These are phyloP conservation scores for Tupiocoris notatus DNA, from an alignment of 2,888 invertebrate species.

Conservation along the genomic window DNA sequence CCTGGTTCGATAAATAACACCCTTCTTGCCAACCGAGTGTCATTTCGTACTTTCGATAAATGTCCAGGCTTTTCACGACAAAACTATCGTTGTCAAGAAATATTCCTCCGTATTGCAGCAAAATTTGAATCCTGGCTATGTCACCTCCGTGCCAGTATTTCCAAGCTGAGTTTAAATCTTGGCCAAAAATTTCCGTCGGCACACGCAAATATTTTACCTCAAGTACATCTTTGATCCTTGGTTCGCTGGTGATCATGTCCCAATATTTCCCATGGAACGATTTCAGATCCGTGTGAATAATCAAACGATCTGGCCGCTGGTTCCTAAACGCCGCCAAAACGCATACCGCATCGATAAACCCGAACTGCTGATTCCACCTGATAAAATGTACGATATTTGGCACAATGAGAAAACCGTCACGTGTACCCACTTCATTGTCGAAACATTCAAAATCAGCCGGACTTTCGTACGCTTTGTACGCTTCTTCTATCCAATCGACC, in stretches of 20 bases:
- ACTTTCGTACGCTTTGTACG: neutral
- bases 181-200: constrained; percentile 54
- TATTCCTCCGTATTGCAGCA: constrained; percentile 53
- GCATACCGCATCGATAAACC: constrained; percentile 49
- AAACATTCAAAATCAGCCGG: constrained; percentile 44
- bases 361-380: constrained; percentile 47
- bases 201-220: constrained; percentile 41
- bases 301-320: constrained; percentile 51
- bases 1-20: constrained; percentile 46
- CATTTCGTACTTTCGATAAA: constrained; percentile 52
- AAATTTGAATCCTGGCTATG: constrained; percentile 49
- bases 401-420: constrained; percentile 49
- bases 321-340: constrained; percentile 50
- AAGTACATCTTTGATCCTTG: neutral
- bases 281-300: constrained; percentile 51
- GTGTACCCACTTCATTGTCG: constrained; percentile 50
- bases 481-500: neutral
- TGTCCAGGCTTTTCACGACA: constrained; percentile 51
- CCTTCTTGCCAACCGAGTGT: constrained; percentile 51
- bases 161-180: constrained; percentile 45
- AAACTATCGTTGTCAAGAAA: constrained; percentile 53
- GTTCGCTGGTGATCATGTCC: neutral
- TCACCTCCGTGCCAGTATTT: constrained; percentile 47
- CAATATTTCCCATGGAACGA: neutral
- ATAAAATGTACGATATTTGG: constrained; percentile 53